Conservation (phyloP, 2,888 invertebrate genomes). For the Lasioglossum morio region DNA sequence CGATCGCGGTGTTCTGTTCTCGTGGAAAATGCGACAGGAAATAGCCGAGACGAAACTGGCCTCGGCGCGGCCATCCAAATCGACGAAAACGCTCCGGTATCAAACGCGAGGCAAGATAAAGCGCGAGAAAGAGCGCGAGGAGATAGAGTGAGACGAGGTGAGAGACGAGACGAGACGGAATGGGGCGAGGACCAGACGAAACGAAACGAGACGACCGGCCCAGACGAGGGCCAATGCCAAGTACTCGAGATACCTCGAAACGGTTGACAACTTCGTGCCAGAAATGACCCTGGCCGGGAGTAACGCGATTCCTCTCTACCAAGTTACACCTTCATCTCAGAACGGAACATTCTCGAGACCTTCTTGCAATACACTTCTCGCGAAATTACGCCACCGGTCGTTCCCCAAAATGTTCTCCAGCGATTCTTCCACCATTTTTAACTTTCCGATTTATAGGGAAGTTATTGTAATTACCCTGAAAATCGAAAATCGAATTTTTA, state of each 20-base stretch:
- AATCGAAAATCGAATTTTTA: too few species aligned
- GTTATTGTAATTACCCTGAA: too few species aligned
- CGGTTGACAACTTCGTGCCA: conserved; percentile 68
- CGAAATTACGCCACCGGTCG: not conserved
- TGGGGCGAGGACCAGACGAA: conserved; percentile 21
- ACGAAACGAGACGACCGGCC: conserved; percentile 58
- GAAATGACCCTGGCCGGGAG: conserved; percentile 23
- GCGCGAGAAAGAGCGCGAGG: not conserved
- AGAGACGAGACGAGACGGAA: conserved; percentile 52
- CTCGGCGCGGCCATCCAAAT: conserved; percentile 71
- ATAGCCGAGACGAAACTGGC: conserved; percentile 80
- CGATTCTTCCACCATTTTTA: not conserved
- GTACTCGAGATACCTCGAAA: conserved; percentile 62
- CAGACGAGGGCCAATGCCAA: conserved; percentile 76
- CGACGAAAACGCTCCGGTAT: conserved; percentile 55
- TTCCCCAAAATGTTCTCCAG: not conserved
- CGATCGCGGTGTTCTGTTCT: conserved; percentile 78
- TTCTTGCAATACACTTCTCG: not conserved
- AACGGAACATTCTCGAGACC: conserved; percentile 9
- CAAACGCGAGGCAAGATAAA: conserved; percentile 32
- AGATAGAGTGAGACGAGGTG: conserved; percentile 20
- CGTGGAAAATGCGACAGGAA: conserved; percentile 81
- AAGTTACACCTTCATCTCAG: not conserved
- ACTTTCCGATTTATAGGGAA: too few species aligned
- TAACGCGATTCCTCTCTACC: conserved; percentile 6